Evolutionary conservation across 2,113 vertebrate species (phyloP), one percentile per base, ranked within the genome.

Genomic region (Psettodes erumei): DNA sequence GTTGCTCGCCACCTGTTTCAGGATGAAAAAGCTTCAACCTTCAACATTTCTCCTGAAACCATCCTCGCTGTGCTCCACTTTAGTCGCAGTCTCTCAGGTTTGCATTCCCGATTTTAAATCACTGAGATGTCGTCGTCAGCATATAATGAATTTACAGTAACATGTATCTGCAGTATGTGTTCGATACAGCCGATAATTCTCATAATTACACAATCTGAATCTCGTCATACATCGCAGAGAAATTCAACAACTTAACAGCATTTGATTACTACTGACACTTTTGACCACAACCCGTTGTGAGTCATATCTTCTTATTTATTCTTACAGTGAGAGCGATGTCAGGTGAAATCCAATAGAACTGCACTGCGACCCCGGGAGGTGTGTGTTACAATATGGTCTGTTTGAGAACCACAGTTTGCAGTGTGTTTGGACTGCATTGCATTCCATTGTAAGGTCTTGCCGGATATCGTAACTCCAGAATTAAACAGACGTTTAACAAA

Each of bases 1-100:
- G 1, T 18, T 45, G 35, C 21, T 4, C 16, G 59, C 61, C 76
- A 77, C 76, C 76, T 77, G 79, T 81, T 86, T 81, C 73, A n/a
- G n/a, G n/a, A n/a, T n/a, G n/a, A n/a, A n/a, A n/a, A n/a, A n/a
- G n/a, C n/a, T n/a, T n/a, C n/a, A n/a, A n/a, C n/a, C n/a, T n/a
- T n/a, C n/a, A n/a, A n/a, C n/a, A n/a, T n/a, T n/a, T n/a, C 59
- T 55, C 21, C 23, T 42, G 16, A n/a, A 27, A 30, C 6, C 62
- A n/a, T n/a, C n/a, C n/a, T n/a, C n/a, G n/a, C n/a, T n/a, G n/a
- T n/a, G n/a, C n/a, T n/a, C n/a, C n/a, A n/a, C n/a, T 56, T 45
- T 8, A 16, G 6, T 37, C 3, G 0, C 19, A 55, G 45, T 7
- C 27, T 53, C 19, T 16, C 0, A 69, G 25, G 53, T 58, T 21